Evolutionary conservation across 2,797 vertebrate genomes (phyloP).

Genomic region (Acrocephalus scirpaceus): DNA sequence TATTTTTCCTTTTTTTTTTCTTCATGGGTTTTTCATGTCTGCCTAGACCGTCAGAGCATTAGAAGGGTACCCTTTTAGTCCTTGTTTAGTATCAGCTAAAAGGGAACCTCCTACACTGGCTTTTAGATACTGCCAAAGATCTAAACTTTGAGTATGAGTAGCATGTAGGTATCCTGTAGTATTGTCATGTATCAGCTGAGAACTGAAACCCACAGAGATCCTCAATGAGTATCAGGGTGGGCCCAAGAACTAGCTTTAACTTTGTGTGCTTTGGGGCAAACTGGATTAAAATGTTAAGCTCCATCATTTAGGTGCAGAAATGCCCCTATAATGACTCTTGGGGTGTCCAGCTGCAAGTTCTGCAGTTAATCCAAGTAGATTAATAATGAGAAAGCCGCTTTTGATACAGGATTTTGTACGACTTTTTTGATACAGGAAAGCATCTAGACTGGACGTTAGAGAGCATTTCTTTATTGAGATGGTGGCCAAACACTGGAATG

Average conservation of each 20-base stretch:
- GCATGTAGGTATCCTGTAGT: background rate
- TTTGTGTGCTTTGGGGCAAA: background rate
- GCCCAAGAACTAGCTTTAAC: background rate
- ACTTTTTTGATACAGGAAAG: background rate
- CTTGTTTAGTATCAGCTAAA: background rate
- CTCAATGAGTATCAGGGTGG: background rate
- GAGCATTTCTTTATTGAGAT: background rate
- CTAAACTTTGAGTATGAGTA: slow-evolving; percentile 12
- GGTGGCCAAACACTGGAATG: background rate
- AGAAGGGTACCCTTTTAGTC: background rate
- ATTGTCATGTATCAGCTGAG: background rate
- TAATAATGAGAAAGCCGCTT: background rate
- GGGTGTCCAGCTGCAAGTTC: background rate
- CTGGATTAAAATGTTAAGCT: background rate
- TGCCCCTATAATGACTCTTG: background rate
- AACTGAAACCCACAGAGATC: background rate
- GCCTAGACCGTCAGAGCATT: background rate
- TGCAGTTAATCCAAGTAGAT: background rate
- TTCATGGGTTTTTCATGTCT: background rate
- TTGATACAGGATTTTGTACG: background rate
- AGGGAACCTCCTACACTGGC: background rate
- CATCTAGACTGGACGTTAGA: background rate
- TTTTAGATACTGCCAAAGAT: background rate
- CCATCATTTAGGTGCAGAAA: background rate
- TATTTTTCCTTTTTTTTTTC: background rate